These are phyloP conservation scores for Auanema sp. DNA, from an alignment of 2,888 invertebrate species.

Conservation along the genomic window DNA sequence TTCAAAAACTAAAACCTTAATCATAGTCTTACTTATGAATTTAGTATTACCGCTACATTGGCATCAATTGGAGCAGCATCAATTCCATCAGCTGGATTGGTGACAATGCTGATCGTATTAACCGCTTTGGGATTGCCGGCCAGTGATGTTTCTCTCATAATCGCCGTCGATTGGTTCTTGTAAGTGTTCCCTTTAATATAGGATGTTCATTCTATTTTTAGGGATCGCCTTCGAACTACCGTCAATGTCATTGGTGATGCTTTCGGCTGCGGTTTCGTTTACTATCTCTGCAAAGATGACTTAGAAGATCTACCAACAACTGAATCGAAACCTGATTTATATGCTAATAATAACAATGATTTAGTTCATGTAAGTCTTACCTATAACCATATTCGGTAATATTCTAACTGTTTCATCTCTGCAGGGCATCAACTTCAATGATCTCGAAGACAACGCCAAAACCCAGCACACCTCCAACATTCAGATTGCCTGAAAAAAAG, in stretches of 20 bases:
- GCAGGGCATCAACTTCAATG: no score
- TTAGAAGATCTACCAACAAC: slow-evolving; percentile 21
- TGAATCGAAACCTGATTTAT: slow-evolving; percentile 18
- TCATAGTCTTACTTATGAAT: slow-evolving; percentile 7
- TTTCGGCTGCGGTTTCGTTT: slow-evolving; percentile 85
- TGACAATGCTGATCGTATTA: slow-evolving; percentile 66
- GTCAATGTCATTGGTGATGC: slow-evolving; percentile 94
- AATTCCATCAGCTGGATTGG: slow-evolving; percentile 69
- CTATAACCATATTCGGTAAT: no score
- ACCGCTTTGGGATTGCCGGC: slow-evolving; percentile 67
- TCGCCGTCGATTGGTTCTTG: slow-evolving; percentile 69
- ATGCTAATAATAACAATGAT: slow-evolving; percentile 26
- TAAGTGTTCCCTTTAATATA: slow-evolving; percentile 31
- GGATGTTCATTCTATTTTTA: slow-evolving; percentile 40
- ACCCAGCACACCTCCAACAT: no score
- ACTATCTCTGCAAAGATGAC: slow-evolving; percentile 45
- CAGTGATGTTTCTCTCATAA: slow-evolving; percentile 67
- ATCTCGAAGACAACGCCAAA: no score
- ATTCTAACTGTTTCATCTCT: no score
- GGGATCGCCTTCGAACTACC: slow-evolving; percentile 74
- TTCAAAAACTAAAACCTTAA: slow-evolving; percentile 60
- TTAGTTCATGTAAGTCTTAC: neutral
- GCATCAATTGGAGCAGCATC: slow-evolving; percentile 97
- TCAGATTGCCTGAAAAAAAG: no score
- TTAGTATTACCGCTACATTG: slow-evolving; percentile 89